These are phyloP conservation scores for Tachycineta bicolor DNA, from an alignment of 2,113 vertebrate genomes.

Conservation along the genomic window DNA sequence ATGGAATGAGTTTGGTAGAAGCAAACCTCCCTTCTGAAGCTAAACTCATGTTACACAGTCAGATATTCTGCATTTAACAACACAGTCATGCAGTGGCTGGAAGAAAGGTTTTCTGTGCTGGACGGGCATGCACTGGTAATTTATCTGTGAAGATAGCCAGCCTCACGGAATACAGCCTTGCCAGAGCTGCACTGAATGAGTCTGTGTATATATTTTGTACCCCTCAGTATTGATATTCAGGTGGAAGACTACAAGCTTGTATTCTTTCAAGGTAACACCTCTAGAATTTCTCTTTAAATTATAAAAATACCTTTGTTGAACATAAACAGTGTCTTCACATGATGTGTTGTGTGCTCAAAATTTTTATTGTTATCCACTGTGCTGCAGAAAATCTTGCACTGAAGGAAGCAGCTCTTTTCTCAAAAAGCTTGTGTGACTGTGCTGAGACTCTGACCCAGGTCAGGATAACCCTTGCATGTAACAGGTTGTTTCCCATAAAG, in stretches of 20 bases:
- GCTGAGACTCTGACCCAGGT: background rate
- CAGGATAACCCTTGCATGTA: background rate
- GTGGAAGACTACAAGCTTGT: background rate
- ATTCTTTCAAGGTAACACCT: background rate
- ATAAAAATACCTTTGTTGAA: background rate
- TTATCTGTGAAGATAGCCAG: background rate
- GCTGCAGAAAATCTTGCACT: background rate
- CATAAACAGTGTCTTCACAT: background rate
- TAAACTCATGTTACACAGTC: background rate
- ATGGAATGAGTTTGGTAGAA: background rate
- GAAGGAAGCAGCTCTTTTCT: background rate
- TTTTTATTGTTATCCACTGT: background rate
- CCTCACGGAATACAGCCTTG: background rate
- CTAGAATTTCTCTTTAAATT: background rate
- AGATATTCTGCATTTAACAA: background rate
- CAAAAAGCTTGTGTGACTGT: background rate
- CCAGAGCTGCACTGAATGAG: background rate
- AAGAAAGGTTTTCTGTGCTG: background rate
- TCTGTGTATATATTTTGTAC: background rate
- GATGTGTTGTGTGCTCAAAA: accelerated
- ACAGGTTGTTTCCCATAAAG: background rate
- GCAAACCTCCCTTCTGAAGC: background rate
- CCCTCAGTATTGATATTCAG: background rate
- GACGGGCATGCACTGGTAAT: background rate
- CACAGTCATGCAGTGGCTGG: background rate